Evolutionary conservation across 2,113 vertebrate species (phyloP), one percentile per base, ranked within the genome.

Genomic region (Aldabrachelys gigantea): DNA sequence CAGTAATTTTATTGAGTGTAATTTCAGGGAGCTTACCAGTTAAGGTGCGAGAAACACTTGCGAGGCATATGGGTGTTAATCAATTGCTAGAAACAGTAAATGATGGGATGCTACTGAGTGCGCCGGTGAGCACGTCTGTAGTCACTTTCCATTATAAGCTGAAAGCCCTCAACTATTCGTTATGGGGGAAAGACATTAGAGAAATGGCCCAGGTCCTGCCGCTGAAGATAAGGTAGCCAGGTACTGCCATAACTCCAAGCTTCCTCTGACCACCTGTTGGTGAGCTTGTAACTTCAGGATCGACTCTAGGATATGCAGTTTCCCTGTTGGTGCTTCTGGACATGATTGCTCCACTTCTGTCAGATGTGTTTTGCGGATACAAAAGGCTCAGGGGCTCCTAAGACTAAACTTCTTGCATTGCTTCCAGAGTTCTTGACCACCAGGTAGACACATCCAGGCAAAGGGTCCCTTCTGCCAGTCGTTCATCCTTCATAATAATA

Each of bases 61-160:
- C 88, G 27, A 79, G 82, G n/a, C 4, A 62, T 80, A 50, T 47
- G 27, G 57, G 72, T 79, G 78, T 38, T 24, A 52, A 21, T 19
- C 85, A 44, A 82, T 22, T 78, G 57, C 65, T 72, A 52, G 4
- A 84, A 87, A 41, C 7, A 69, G 47, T 35, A 41, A 8, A 53
- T 47, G 0, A 41, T 44, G 19, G 0, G 1, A 4, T 53, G 38
- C 72, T 76, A 76, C 9, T 5, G 11, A 76, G 6, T 1, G 0
- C 90, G 52, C 79, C 85, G 21, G 49, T 50, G 53, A 84, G 25
- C 21, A 44, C 49, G 29, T 76, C 57, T 47, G 52, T 27, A 79
- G 17, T 29, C 85, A 41, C 44, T 65, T 76, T 1, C 10, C 57
- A 29, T 78, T 69, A 27, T 17, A 69, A 56, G 8, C 6, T 87